These are phyloP conservation scores for Haemorhous mexicanus DNA, from an alignment of 2,113 vertebrate species.

Conservation along the genomic window DNA sequence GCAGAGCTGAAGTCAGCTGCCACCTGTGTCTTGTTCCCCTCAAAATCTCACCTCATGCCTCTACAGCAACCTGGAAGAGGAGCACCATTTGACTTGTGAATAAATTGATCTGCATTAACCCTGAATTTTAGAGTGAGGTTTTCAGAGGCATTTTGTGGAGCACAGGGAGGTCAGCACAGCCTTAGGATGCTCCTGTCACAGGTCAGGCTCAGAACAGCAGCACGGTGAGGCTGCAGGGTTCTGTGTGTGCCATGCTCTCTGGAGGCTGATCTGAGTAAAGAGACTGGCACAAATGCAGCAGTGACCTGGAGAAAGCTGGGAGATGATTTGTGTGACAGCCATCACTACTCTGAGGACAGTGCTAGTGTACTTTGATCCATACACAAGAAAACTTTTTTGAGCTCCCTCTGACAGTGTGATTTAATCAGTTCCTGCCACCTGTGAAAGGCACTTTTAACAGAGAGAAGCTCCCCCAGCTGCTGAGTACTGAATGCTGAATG, in stretches of 20 bases:
- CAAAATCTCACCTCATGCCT: not conserved
- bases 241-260: accelerated
- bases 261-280: not conserved
- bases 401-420: not conserved
- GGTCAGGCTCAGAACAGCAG: not conserved
- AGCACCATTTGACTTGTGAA: not conserved
- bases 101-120: not conserved
- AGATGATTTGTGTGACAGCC: not conserved
- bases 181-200: not conserved
- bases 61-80: not conserved
- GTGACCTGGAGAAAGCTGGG: not conserved
- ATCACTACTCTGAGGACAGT: not conserved
- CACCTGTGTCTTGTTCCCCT: not conserved
- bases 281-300: not conserved
- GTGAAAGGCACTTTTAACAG: not conserved
- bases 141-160: not conserved
- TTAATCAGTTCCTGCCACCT: not conserved
- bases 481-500: not conserved
- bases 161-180: not conserved
- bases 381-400: accelerated
- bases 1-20: not conserved
- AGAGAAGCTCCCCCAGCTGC: not conserved
- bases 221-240: accelerated
- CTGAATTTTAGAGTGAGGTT: not conserved
- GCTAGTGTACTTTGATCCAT: not conserved